Percentiles rank a stretch among this genome's conserved stretches.
phyloP scores from a whole-genome alignment of 1,140 invertebrate species.

The Gonatopus flavifemur region DNA sequence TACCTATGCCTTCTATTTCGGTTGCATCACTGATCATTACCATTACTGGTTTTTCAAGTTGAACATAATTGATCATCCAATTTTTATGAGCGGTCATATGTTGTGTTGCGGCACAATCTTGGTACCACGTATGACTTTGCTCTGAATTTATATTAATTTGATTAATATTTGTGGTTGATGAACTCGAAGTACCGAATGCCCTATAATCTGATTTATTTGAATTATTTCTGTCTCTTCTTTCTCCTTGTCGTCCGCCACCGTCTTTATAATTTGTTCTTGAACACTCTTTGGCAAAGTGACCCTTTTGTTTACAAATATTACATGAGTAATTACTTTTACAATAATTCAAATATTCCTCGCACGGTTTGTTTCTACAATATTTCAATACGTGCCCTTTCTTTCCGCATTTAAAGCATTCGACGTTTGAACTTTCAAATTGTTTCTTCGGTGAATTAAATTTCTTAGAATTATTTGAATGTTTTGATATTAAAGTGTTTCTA shows the following conservation, averaged over 20 bases:
- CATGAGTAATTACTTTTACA: conserved; percentile 22
- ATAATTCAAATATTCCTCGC: conserved; percentile 20
- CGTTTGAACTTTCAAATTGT: background rate
- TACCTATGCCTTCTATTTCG: too few species aligned
- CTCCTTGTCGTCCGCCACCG: too few species aligned
- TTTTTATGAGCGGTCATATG: too few species aligned
- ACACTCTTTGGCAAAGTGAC: conserved; percentile 17
- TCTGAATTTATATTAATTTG: conserved; percentile 1
- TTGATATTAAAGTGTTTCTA: conserved; percentile 9
- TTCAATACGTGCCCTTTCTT: conserved; percentile 17
- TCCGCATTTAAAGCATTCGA: conserved; percentile 19
- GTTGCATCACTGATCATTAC: too few species aligned
- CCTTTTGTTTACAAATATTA: conserved; percentile 15
- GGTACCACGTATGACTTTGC: background rate
- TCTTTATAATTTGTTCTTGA: background rate
- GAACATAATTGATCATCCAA: too few species aligned
- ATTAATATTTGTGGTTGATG: conserved; percentile 12
- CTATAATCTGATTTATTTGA: conserved; percentile 5
- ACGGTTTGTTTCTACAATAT: conserved; percentile 21
- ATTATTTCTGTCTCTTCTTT: background rate
- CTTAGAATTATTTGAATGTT: background rate
- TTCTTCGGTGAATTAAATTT: background rate
- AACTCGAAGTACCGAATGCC: conserved; percentile 11
- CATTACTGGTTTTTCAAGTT: too few species aligned
- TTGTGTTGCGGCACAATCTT: too few species aligned